These are phyloP conservation scores for Typhlichthys subterraneus DNA, from an alignment of 2,797 vertebrate genomes.

Conservation along the genomic window DNA sequence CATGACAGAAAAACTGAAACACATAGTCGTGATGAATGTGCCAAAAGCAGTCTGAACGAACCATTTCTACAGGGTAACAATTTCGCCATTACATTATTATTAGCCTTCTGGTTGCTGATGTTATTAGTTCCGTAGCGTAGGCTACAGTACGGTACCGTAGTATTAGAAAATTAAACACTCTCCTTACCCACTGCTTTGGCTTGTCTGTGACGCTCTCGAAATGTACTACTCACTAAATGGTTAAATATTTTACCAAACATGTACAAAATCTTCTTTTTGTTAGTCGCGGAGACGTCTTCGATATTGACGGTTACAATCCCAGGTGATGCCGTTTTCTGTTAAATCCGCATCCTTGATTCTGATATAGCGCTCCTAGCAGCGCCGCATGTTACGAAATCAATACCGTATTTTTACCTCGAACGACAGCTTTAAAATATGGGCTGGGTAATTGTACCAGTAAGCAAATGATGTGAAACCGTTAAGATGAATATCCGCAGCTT, in stretches of 20 bases:
- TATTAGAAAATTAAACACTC: too few species aligned
- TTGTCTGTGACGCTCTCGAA: too few species aligned
- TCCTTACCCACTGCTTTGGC: too few species aligned
- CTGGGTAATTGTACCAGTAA: slow-evolving; percentile 18
- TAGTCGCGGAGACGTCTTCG: too few species aligned
- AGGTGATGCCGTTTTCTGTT: slow-evolving; percentile 61
- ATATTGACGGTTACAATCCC: slow-evolving; percentile 55
- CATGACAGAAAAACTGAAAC: too few species aligned
- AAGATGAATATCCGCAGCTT: slow-evolving; percentile 66
- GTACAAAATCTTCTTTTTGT: slow-evolving; percentile 30
- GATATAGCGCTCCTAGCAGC: slow-evolving; percentile 48
- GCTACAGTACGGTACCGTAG: too few species aligned
- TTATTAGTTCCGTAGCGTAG: too few species aligned
- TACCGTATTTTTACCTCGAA: slow-evolving; percentile 9
- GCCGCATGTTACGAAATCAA: slow-evolving; percentile 64
- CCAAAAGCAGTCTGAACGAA: too few species aligned
- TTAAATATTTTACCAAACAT: slow-evolving; percentile 45
- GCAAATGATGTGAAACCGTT: slow-evolving; percentile 33
- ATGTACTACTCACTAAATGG: slow-evolving; percentile 5
- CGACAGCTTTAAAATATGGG: slow-evolving; percentile 12
- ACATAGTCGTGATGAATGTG: too few species aligned
- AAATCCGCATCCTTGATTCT: slow-evolving; percentile 73
- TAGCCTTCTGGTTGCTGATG: too few species aligned
- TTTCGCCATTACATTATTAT: too few species aligned
- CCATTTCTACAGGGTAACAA: too few species aligned